phyloP scores from a whole-genome alignment of 2,888 invertebrate genomes.

The Hirtodrosophila histrioides region DNA sequence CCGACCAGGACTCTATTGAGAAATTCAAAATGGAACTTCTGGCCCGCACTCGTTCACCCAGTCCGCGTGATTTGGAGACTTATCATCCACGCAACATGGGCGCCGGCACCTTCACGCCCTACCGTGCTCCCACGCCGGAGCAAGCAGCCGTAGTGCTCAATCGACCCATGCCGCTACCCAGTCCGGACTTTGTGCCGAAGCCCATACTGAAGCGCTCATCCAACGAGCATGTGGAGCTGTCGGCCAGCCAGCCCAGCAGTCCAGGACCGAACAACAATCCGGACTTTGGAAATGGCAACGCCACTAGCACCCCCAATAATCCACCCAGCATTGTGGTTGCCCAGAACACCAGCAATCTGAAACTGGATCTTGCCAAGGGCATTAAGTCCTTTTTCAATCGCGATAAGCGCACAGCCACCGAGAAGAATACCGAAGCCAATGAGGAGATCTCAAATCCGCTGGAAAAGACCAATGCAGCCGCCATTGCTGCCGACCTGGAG shows the following conservation, averaged over 20 bases:
- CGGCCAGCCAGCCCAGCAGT: conserved; percentile 66
- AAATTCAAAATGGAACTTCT: conserved; percentile 83
- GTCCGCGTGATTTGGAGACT: conserved; percentile 87
- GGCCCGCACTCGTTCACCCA: conserved; percentile 82
- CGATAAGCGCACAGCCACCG: conserved; percentile 78
- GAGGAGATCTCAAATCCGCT: conserved; percentile 69
- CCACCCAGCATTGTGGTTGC: background rate
- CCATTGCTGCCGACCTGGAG: conserved; percentile 83
- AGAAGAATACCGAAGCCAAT: conserved; percentile 81
- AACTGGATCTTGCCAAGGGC: conserved; percentile 78
- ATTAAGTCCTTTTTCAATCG: conserved; percentile 83
- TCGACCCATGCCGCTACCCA: conserved; percentile 87
- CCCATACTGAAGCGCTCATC: conserved; percentile 89
- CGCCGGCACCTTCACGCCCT: conserved; percentile 82
- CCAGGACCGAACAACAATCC: conserved; percentile 10
- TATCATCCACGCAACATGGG: conserved; percentile 88
- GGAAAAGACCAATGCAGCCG: conserved; percentile 67
- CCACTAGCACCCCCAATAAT: background rate
- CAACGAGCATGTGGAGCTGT: conserved; percentile 82
- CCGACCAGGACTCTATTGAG: conserved; percentile 84
- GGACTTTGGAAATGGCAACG: conserved; percentile 13
- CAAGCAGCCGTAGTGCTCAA: conserved; percentile 87
- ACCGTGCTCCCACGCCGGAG: conserved; percentile 84
- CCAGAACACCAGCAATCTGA: conserved; percentile 34
- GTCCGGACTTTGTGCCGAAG: conserved; percentile 90